phyloP scores from a whole-genome alignment of 2,888 invertebrate genomes.

The Eupithecia exiguata region DNA sequence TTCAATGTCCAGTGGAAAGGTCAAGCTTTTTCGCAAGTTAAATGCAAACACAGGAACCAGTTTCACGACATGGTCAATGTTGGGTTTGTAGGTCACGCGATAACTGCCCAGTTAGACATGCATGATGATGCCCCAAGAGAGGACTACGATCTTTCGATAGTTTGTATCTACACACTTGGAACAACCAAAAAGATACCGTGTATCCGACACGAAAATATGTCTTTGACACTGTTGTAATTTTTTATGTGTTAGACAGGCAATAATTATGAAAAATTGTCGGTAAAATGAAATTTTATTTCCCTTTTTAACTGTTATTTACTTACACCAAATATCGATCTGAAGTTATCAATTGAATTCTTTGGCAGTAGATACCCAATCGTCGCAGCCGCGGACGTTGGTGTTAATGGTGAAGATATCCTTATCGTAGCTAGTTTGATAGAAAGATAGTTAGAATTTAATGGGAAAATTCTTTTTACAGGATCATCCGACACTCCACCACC shows the following conservation, averaged over 20 bases:
- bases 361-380: not conserved
- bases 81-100: not conserved
- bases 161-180: not conserved
- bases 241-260: not conserved
- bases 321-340: no score
- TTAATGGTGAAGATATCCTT: not conserved
- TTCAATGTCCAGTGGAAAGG: constrained; percentile 10
- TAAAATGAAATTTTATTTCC: not conserved
- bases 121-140: not conserved
- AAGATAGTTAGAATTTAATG: not conserved
- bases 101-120: not conserved
- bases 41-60: constrained; percentile 6
- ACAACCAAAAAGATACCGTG: not conserved
- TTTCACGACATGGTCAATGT: constrained; percentile 1
- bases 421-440: not conserved
- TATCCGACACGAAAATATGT: not conserved
- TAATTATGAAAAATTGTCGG: not conserved
- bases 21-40: constrained; percentile 16
- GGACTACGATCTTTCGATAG: not conserved
- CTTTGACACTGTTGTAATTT: not conserved
- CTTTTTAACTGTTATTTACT: not conserved
- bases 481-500: constrained; percentile 73
- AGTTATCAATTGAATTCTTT: not conserved
- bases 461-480: constrained; percentile 53
- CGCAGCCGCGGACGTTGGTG: not conserved